A percentile compares a stretch with the other conserved stretches of the same genome.
Evolutionary conservation across 2,888 invertebrate genomes (phyloP).

Genomic region (Toxonevra muliebris): DNA sequence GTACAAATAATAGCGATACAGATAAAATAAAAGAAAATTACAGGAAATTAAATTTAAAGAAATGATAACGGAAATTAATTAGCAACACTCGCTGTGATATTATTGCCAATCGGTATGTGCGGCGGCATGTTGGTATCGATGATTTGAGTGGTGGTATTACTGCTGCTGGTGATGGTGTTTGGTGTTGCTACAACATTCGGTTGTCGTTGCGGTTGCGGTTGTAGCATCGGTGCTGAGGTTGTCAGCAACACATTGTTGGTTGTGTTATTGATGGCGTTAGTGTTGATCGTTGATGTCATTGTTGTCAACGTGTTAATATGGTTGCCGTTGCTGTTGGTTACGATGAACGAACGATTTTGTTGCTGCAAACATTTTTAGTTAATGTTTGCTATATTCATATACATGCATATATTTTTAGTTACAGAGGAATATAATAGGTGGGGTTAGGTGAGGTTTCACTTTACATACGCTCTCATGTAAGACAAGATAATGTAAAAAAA

Average conservation of each 20-base stretch:
- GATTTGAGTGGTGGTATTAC: slow-evolving; percentile 26
- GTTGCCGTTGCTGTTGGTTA: slow-evolving; percentile 10
- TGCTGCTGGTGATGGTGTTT: slow-evolving; percentile 19
- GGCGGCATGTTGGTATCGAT: slow-evolving; percentile 22
- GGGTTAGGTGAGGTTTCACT: too few relatives aligned
- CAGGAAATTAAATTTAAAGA: not conserved
- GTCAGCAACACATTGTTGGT: not conserved
- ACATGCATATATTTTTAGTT: not conserved
- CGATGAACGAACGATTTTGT: slow-evolving; percentile 12
- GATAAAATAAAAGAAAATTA: not conserved
- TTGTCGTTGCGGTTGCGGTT: not conserved
- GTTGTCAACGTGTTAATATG: slow-evolving; percentile 10
- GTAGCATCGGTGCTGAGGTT: slow-evolving; percentile 10
- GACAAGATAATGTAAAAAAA: too few relatives aligned
- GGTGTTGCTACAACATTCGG: slow-evolving; percentile 11
- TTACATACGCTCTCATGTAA: too few relatives aligned
- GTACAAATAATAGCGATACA: not conserved
- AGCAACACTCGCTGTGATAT: slow-evolving; percentile 26
- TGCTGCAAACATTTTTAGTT: slow-evolving; percentile 9
- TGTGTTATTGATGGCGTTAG: not conserved
- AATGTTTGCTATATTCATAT: not conserved
- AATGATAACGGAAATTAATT: slow-evolving; percentile 11
- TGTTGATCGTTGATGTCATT: not conserved
- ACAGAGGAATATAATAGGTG: not conserved
- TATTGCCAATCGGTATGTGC: slow-evolving; percentile 22